Percentiles rank a stretch among this genome's conserved stretches.
These are phyloP conservation scores for Clytia hemisphaerica DNA, from an alignment of 30 jellyfish, hydroid and myxozoan species.

Conservation along the genomic window DNA sequence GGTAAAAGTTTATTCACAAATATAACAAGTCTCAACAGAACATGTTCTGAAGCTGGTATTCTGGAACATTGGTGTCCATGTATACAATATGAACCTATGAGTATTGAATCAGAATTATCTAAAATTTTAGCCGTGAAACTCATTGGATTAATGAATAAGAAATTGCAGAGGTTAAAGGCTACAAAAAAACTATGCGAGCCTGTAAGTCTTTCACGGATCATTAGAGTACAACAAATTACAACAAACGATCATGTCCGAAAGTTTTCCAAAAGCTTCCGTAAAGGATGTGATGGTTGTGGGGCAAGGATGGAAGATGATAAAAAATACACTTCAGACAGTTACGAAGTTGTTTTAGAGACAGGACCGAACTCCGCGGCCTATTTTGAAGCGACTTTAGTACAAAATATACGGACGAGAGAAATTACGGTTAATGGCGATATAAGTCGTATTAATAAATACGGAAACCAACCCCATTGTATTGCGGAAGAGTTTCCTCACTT, in stretches of 20 bases:
- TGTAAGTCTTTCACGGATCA: slow-evolving; percentile 5
- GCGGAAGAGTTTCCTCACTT: slow-evolving; percentile 25
- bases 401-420: background rate
- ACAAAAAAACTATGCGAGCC: slow-evolving; percentile 7
- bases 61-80: slow-evolving; percentile 52
- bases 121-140: slow-evolving; percentile 20
- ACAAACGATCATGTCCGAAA: slow-evolving; percentile 19
- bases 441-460: slow-evolving; percentile 39
- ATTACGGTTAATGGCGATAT: slow-evolving; percentile 12
- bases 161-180: background rate
- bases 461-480: slow-evolving; percentile 49
- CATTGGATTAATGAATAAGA: slow-evolving; percentile 14
- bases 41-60: slow-evolving; percentile 41
- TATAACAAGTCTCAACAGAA: slow-evolving; percentile 14
- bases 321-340: background rate
- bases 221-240: slow-evolving; percentile 4
- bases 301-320: slow-evolving; percentile 7
- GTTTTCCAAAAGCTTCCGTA: background rate
- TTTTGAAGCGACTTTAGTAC: slow-evolving; percentile 38
- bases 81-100: slow-evolving; percentile 13
- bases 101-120: background rate
- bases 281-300: slow-evolving; percentile 25
- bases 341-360: slow-evolving; percentile 24
- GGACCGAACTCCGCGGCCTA: slow-evolving; percentile 38
- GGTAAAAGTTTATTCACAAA: slow-evolving; percentile 42